Base-by-base conservation (phyloP, 2,888 invertebrate species). In the Poecilus cupreus region DNA sequence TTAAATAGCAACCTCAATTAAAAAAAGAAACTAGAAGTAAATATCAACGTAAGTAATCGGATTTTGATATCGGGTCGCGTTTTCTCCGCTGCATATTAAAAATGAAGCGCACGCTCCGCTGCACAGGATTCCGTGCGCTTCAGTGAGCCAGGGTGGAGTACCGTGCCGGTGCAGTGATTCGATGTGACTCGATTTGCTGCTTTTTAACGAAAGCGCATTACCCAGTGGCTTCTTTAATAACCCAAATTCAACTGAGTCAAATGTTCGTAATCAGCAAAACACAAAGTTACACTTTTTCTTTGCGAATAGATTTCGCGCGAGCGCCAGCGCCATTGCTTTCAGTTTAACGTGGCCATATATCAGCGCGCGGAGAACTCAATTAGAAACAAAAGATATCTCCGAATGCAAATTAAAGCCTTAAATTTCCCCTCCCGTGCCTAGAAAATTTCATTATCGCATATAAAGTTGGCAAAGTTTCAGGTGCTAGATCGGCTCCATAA, bases 361-460 rank as follows among this genome's bases (percentile, higher is more conserved):
- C 77, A 60, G 32, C 60, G 39, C 60, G 11, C 46, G 46, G 64
- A 60, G 57, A 64, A 77, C 77, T 77, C 77, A 77, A 60, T 77
- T 77, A 77, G 77, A 64, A 77, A 76, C 76, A 76, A 77, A 74
- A 77, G 64, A 77, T 77, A 77, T 77, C 64, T 60, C 60, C 46
- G 37, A 77, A 77, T 77, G 77, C 77, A 77, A 77, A 77, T 77
- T 77, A 64, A 77, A 77, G 77, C 64, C 43, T 77, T 77, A 77
- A 77, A 77, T 77, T 72, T 51, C 60, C 64, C 32, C 64, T 74
- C 16, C 10, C 22, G 64, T 57, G 43, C 75, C 75, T 75, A 60
- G 77, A 77, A 60, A 77, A 77, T 77, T 77, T 77, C 77, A 77
- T 77, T 77, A 77, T 77, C 77, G 64, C 77, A 77, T 64, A 77